phyloP scores from a whole-genome alignment of 2,888 invertebrate genomes.

The Tetropium fuscum region DNA sequence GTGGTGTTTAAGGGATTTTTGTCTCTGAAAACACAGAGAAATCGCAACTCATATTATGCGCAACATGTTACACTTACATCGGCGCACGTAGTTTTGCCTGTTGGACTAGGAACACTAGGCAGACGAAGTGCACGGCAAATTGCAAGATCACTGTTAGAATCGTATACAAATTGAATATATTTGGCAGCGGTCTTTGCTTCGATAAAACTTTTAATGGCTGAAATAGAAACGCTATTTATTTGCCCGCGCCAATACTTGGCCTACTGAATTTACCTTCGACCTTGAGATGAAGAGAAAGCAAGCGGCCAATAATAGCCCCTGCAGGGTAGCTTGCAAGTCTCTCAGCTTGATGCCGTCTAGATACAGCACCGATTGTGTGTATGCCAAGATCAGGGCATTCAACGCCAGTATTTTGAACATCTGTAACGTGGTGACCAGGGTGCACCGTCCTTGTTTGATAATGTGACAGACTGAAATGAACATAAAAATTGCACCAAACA shows the following conservation, averaged over 20 bases:
- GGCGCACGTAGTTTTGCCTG: constrained; percentile 82
- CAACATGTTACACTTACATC: constrained; percentile 68
- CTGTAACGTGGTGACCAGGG: constrained; percentile 97
- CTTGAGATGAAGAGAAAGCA: constrained; percentile 99
- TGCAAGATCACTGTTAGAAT: constrained; percentile 94
- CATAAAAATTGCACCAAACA: too few relatives aligned
- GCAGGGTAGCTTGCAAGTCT: constrained; percentile 97
- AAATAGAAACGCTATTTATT: too few relatives aligned
- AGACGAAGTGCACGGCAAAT: constrained; percentile 94
- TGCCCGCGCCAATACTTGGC: too few relatives aligned
- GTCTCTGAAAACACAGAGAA: constrained; percentile 65
- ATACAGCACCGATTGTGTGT: constrained; percentile 98
- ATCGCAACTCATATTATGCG: too few relatives aligned
- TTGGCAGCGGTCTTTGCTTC: constrained; percentile 94
- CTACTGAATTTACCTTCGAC: constrained; percentile 86
- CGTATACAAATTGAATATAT: constrained; percentile 98
- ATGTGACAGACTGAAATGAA: constrained; percentile 92
- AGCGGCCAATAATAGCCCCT: constrained; percentile 94
- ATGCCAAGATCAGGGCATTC: constrained; percentile 97
- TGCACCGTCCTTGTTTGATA: constrained; percentile 99
- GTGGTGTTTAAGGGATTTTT: constrained; percentile 70
- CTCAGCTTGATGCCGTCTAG: constrained; percentile 98
- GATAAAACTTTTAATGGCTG: constrained; percentile 94
- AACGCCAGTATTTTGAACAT: constrained; percentile 99
- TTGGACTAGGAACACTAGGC: constrained; percentile 89